Percentiles rank a stretch among this genome's conserved stretches.
Conservation (phyloP, 2,797 vertebrate species). For the Mus caroli region DNA sequence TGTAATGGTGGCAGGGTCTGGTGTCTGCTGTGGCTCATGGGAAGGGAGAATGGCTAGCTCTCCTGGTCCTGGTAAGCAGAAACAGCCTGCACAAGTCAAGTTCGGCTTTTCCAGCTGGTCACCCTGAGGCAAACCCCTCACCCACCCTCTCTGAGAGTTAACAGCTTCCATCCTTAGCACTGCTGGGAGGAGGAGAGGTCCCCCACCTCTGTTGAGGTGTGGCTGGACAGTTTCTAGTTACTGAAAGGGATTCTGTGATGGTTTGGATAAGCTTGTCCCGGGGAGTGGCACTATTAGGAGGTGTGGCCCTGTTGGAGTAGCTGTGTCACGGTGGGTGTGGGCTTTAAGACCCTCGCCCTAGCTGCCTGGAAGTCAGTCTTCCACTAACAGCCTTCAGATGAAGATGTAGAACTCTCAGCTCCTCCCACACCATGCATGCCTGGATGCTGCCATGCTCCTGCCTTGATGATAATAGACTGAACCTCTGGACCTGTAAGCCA, state of each 20-base stretch:
- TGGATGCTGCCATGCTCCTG: not conserved
- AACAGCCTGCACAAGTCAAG: not conserved
- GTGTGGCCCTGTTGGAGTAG: not conserved
- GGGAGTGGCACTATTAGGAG: not conserved
- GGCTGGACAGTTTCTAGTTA: not conserved
- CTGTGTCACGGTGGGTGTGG: not conserved
- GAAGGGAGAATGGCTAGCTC: not conserved
- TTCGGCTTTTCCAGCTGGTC: too few species aligned
- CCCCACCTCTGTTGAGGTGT: not conserved
- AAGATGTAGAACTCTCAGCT: not conserved
- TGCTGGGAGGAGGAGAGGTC: not conserved
- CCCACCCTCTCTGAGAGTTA: not conserved
- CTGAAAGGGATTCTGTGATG: not conserved
- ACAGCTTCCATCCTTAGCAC: not conserved
- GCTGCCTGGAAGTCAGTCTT: not conserved
- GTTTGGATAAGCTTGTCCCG: not conserved
- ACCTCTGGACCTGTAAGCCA: not conserved
- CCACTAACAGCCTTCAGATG: not conserved
- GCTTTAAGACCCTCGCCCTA: not conserved
- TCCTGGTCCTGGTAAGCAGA: not conserved
- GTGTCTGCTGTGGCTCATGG: accelerated
- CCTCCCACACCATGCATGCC: not conserved
- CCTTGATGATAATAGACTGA: not conserved
- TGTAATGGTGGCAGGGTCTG: not conserved
- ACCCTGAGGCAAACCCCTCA: not conserved